These are phyloP conservation scores for Montifringilla adamsi DNA, from an alignment of 2,113 vertebrate species.

Conservation along the genomic window DNA sequence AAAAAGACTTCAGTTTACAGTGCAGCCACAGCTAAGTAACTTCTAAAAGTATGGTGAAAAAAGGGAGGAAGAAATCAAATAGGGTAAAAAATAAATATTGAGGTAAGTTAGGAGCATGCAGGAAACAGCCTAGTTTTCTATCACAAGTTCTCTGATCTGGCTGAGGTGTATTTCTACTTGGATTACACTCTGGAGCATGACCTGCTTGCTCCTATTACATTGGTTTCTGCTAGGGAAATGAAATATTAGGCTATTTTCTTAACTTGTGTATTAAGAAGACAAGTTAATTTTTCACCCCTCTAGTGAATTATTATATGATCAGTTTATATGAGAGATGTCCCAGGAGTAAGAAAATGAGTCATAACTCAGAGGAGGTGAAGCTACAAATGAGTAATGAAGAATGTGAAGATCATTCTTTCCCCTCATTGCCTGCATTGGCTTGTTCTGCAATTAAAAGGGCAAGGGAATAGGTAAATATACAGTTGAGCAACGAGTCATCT, in stretches of 20 bases:
- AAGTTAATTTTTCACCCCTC: conserved; percentile 69
- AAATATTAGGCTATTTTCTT: conserved; percentile 68
- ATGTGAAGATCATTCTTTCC: conserved; percentile 43
- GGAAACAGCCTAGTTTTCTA: not conserved
- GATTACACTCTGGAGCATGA: not conserved
- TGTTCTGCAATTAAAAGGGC: conserved; percentile 42
- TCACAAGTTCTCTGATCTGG: not conserved
- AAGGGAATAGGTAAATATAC: not conserved
- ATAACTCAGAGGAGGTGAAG: conserved; percentile 61
- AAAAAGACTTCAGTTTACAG: not conserved
- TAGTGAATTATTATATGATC: conserved; percentile 57
- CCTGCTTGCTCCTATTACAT: conserved; percentile 3
- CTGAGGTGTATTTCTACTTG: not conserved
- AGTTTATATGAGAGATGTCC: conserved; percentile 54
- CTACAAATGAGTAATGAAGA: conserved; percentile 53
- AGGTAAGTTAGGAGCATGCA: not conserved
- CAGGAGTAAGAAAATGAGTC: conserved; percentile 56
- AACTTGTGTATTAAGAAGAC: conserved; percentile 64
- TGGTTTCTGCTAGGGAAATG: conserved; percentile 16
- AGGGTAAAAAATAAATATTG: not conserved
- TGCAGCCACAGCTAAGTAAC: not conserved
- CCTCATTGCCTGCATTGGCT: not conserved
- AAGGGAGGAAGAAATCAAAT: not conserved
- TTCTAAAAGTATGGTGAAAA: not conserved
- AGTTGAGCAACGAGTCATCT: not conserved